A percentile compares a stretch with the other conserved stretches of the same genome.
Conservation (phyloP, 2,888 invertebrate species). For the Dichetophora obliterata region DNA sequence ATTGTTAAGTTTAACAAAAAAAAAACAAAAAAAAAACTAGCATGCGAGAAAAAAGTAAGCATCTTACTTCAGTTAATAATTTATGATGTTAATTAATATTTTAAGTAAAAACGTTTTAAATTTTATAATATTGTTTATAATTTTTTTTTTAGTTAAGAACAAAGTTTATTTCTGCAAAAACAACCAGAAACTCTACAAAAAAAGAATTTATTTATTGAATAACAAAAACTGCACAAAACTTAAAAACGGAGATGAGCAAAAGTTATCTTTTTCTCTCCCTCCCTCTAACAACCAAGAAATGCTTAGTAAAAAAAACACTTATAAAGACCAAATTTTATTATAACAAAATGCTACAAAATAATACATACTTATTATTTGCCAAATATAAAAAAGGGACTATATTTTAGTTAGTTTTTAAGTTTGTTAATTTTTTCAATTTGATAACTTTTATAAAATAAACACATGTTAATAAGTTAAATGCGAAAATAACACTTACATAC, state of each 20-base stretch:
- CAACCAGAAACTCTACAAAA: background rate
- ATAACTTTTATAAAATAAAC: conserved; percentile 11
- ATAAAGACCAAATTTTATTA: conserved; percentile 17
- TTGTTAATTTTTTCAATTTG: background rate
- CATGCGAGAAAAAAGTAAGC: conserved; percentile 8
- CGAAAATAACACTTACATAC: no score
- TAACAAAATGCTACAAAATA: conserved; percentile 1
- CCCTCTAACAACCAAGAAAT: no score
- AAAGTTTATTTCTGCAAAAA: background rate
- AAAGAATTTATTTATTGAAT: background rate
- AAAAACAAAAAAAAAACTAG: conserved; percentile 24
- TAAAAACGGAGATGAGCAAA: conserved; percentile 2
- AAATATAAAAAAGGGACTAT: background rate
- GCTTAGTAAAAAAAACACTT: no score
- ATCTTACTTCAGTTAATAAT: background rate
- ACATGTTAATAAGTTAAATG: no score
- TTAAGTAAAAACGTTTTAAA: background rate
- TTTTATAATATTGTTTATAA: conserved; percentile 11
- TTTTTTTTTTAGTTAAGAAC: background rate
- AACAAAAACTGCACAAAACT: conserved; percentile 6
- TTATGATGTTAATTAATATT: background rate
- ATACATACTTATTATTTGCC: conserved; percentile 9
- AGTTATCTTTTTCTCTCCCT: no score
- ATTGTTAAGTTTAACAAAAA: conserved; percentile 7
- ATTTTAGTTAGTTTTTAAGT: background rate